Percentiles rank a stretch among this genome's conserved stretches.
Conservation (phyloP, 2,888 invertebrate species). For the Amitus sp. region DNA sequence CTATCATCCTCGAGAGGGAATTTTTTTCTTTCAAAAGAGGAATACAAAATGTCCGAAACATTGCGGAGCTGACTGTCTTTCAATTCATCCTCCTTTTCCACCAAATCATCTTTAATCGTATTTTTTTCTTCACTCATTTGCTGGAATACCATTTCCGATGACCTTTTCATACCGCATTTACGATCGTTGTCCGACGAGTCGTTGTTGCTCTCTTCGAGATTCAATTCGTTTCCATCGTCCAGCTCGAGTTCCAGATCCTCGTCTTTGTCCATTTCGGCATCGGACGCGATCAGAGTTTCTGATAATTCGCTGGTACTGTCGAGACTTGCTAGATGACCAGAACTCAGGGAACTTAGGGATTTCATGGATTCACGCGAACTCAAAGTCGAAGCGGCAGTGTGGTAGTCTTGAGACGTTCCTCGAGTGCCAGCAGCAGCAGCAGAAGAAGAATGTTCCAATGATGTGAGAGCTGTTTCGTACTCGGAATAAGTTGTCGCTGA, state of each 20-base stretch:
- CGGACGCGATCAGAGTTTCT: slow-evolving; percentile 92
- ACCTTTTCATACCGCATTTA: slow-evolving; percentile 78
- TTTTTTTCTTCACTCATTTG: slow-evolving; percentile 71
- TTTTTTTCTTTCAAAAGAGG: slow-evolving; percentile 40
- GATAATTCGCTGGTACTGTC: slow-evolving; percentile 88
- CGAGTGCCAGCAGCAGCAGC: too few relatives aligned
- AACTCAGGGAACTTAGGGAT: slow-evolving; percentile 89
- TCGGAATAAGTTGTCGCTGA: slow-evolving; percentile 84
- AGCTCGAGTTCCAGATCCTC: too few relatives aligned
- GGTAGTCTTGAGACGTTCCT: slow-evolving; percentile 85
- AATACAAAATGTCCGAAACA: too few relatives aligned
- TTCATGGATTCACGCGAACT: slow-evolving; percentile 92
- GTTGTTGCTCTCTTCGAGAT: too few relatives aligned
- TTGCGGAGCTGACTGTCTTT: slow-evolving; percentile 49
- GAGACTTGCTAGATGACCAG: slow-evolving; percentile 87
- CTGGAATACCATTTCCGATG: slow-evolving; percentile 90
- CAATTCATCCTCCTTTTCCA: too few relatives aligned
- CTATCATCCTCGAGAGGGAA: slow-evolving; percentile 73
- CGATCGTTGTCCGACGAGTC: slow-evolving; percentile 60
- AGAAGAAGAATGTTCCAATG: slow-evolving; percentile 81
- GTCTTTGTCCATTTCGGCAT: slow-evolving; percentile 78
- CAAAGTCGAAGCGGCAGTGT: slow-evolving; percentile 86
- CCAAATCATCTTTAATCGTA: slow-evolving; percentile 26
- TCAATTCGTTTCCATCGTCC: slow-evolving; percentile 59
- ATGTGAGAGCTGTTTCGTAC: slow-evolving; percentile 86